Evolutionary conservation across 2,797 vertebrate genomes (phyloP).

Genomic region (Ctenopoma multispine): DNA sequence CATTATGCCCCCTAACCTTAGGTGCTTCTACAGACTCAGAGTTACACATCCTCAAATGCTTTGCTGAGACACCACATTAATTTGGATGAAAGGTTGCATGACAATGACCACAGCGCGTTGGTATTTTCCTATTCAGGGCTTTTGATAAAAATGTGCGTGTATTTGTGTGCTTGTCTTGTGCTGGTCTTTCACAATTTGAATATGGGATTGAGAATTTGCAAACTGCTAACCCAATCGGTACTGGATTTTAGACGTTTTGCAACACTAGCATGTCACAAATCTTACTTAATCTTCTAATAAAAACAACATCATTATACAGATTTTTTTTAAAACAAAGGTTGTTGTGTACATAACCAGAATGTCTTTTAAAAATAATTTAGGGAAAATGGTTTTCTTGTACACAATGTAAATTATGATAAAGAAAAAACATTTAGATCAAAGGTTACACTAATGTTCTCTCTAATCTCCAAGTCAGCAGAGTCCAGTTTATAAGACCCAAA

Average conservation of each 20-base stretch:
- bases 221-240: slow-evolving; percentile 20
- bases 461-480: slow-evolving; percentile 11
- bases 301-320: not conserved
- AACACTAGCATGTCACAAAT: slow-evolving; percentile 13
- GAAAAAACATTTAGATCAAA: not conserved
- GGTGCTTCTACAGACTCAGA: slow-evolving; percentile 65
- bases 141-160: slow-evolving; percentile 34
- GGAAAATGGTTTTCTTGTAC: not conserved
- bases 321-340: not conserved
- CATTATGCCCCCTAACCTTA: slow-evolving; percentile 46
- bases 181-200: slow-evolving; percentile 47
- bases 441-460: slow-evolving; percentile 2
- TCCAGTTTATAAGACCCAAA: slow-evolving; percentile 29
- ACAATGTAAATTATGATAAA: not conserved
- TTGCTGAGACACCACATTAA: slow-evolving; percentile 61
- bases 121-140: slow-evolving; percentile 14
- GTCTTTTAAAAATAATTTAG: not conserved
- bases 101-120: slow-evolving; percentile 21
- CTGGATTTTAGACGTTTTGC: slow-evolving; percentile 26
- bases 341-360: not conserved
- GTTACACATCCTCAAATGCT: slow-evolving; percentile 59
- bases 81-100: slow-evolving; percentile 34
- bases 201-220: slow-evolving; percentile 23
- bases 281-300: not conserved
- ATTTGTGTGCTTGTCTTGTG: slow-evolving; percentile 12